Evolutionary conservation across 1,140 invertebrate genomes (phyloP).

Genomic region (Conus ventricosus): DNA sequence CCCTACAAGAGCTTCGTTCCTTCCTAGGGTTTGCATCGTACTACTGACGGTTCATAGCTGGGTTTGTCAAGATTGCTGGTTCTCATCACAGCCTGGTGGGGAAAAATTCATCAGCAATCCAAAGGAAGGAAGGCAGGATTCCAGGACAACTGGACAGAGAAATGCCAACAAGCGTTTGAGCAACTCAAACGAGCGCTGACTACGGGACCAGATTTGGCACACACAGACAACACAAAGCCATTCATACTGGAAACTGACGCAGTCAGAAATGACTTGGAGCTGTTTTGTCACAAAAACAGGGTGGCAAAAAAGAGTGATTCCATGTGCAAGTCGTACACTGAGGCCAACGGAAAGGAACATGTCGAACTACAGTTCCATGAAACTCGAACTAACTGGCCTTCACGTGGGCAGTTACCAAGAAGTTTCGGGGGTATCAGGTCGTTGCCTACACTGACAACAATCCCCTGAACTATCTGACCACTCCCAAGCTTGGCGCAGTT

Average conservation of each 20-base stretch:
- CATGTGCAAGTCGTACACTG: conserved; percentile 41
- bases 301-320: conserved; percentile 36
- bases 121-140: neutral
- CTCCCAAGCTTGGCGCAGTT: conserved; percentile 9
- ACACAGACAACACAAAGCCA: conserved; percentile 41
- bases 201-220: neutral
- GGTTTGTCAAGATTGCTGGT: too few species aligned
- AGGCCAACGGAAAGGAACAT: conserved; percentile 17
- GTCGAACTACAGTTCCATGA: conserved; percentile 28
- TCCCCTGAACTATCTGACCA: conserved; percentile 24
- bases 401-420: conserved; percentile 47
- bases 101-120: too few species aligned
- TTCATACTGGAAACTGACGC: conserved; percentile 59
- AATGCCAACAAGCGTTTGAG: conserved; percentile 47
- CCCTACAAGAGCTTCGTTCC: too few species aligned
- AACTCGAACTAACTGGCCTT: conserved; percentile 43
- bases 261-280: conserved; percentile 50
- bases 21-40: too few species aligned
- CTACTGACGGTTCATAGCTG: too few species aligned
- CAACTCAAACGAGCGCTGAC: conserved; percentile 28
- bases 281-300: conserved; percentile 58
- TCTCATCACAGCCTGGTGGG: too few species aligned
- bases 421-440: conserved; percentile 43
- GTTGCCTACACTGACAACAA: conserved; percentile 31
- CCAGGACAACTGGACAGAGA: conserved; percentile 28